A percentile compares a stretch with the other conserved stretches of the same genome.
Evolutionary conservation across 2,113 vertebrate species (phyloP).

Genomic region (Lota lota): DNA sequence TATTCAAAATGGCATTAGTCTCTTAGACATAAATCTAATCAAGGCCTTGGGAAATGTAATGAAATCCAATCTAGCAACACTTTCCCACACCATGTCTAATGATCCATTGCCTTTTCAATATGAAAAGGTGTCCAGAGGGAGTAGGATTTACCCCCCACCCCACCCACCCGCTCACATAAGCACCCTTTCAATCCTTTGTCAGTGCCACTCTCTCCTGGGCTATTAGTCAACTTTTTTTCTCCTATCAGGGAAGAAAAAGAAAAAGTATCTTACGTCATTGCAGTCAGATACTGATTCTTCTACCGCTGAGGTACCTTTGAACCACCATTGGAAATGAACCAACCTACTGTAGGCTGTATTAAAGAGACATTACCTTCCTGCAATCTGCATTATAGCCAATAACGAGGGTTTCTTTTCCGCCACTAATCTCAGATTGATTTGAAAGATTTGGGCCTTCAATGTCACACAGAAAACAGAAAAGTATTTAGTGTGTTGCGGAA

Average conservation of each 20-base stretch:
- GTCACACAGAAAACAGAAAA: too few species aligned
- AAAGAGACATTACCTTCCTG: not conserved
- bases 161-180: slow-evolving; percentile 25
- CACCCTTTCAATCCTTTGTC: slow-evolving; percentile 29
- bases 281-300: slow-evolving; percentile 23
- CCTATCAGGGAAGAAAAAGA: slow-evolving; percentile 24
- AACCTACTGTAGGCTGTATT: slow-evolving; percentile 5
- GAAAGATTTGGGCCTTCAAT: too few species aligned
- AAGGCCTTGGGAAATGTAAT: slow-evolving; percentile 57
- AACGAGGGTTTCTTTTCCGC: not conserved
- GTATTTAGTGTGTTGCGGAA: too few species aligned
- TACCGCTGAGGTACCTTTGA: slow-evolving; percentile 23
- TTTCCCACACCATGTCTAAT: slow-evolving; percentile 51
- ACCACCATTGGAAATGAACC: slow-evolving; percentile 31
- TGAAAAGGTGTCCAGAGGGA: slow-evolving; percentile 18
- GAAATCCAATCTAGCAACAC: slow-evolving; percentile 57
- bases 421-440: too few species aligned
- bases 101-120: slow-evolving; percentile 50
- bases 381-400: slow-evolving; percentile 17
- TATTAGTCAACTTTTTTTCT: slow-evolving; percentile 59
- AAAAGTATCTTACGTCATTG: slow-evolving; percentile 17
- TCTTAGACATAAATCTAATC: slow-evolving; percentile 52
- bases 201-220: slow-evolving; percentile 16
- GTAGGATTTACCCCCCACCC: not conserved
- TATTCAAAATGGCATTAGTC: slow-evolving; percentile 53